Evolutionary conservation across 37 sponge, comb jelly and placozoan species (phyloP), one percentile per base, ranked within the genome.

Genomic region (Crambe crambe): DNA sequence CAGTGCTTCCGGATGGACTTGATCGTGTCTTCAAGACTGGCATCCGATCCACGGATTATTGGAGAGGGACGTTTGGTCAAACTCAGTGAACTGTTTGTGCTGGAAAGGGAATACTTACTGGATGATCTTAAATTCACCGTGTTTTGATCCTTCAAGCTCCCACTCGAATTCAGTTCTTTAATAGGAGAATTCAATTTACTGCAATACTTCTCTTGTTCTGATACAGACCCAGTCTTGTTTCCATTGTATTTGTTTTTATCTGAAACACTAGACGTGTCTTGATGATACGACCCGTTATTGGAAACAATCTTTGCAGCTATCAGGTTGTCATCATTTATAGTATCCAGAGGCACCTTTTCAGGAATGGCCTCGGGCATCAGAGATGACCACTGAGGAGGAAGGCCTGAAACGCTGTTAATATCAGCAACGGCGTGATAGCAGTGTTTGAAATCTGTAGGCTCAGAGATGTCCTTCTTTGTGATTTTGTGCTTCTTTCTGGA

Each of bases 371-470:
- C 39, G 20, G 26, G 65, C 0, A 95, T 74, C 0, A 95, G 76
- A 5, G 43, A 58, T 32, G 70, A 59, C 96, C 96, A 95, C 68
- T 95, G 96, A 15, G 91, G 96, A 10, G 96, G 96, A 8, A 95
- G 79, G 0, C 93, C 96, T 0, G 57, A 44, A 68, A 87, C 85
- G 1, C 60, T 70, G 3, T 60, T 67, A 0, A 47, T 22, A 42
- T 81, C 82, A 51, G 61, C 80, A 44, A 58, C 73, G 6, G 86
- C 88, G 61, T 95, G 96, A 60, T 87, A 83, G 62, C 83, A 85
- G 37, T 95, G 96, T 61, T 87, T 74, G 72, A 95, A 95, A 68
- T 85, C 84, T 5, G 40, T 68, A n/a, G 96, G 96, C 23, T 75
- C 81, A 0, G 93, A 92, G 31, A 95, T 95, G 56, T 85, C 86